A percentile compares a stretch with the other conserved stretches of the same genome.
phyloP scores from a whole-genome alignment of 2,888 invertebrate species.

The Diaperis boleti region DNA sequence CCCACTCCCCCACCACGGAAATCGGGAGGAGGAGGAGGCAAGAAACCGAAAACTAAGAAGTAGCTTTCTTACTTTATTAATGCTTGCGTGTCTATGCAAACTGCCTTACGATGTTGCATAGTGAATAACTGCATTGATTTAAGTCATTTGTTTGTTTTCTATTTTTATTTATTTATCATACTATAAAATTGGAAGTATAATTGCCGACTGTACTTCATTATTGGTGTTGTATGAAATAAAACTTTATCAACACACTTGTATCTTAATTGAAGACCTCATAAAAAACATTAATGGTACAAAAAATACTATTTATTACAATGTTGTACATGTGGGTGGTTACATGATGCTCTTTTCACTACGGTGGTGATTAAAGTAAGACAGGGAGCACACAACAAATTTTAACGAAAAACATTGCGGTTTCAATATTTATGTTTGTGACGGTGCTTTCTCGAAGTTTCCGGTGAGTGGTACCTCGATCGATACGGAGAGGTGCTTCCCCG shows the following conservation, averaged over 20 bases:
- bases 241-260: too few species aligned
- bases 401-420: too few species aligned
- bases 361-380: too few species aligned
- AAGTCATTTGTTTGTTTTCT: slow-evolving; percentile 5
- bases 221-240: slow-evolving; percentile 16
- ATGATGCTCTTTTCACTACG: background rate
- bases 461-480: slow-evolving; percentile 61
- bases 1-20: slow-evolving; percentile 62
- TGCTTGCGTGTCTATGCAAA: slow-evolving; percentile 1
- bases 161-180: slow-evolving; percentile 20
- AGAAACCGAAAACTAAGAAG: slow-evolving; percentile 56
- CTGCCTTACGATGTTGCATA: slow-evolving; percentile 11
- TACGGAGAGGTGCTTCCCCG: slow-evolving; percentile 56
- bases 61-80: slow-evolving; percentile 36
- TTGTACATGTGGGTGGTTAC: background rate
- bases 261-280: background rate
- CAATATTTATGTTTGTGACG: slow-evolving; percentile 70
- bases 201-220: slow-evolving; percentile 14
- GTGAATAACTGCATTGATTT: slow-evolving; percentile 2
- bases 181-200: background rate
- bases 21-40: slow-evolving; percentile 56
- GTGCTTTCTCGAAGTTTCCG: slow-evolving; percentile 68
- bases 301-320: background rate
- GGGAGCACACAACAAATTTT: background rate
- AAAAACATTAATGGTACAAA: background rate